phyloP scores from a whole-genome alignment of 2,797 vertebrate species.

The Hafferia zeledoni region DNA sequence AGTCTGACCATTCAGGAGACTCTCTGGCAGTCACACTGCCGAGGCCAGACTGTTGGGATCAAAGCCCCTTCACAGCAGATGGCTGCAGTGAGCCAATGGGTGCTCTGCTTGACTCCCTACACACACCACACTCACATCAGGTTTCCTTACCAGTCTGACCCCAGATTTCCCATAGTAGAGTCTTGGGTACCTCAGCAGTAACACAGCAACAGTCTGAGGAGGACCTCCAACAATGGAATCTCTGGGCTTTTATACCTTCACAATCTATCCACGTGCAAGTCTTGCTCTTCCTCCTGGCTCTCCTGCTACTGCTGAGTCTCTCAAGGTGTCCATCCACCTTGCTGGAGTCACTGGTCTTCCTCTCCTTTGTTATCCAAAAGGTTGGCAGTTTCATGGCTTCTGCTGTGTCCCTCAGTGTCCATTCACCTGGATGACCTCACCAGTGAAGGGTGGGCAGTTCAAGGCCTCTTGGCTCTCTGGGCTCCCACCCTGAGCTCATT shows the following conservation, averaged over 20 bases:
- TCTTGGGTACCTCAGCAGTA: neutral
- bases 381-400: neutral
- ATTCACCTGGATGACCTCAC: neutral
- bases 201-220: neutral
- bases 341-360: neutral
- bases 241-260: neutral
- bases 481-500: neutral
- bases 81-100: neutral
- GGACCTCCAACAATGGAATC: neutral
- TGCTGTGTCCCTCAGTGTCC: neutral
- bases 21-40: neutral
- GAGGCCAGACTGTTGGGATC: neutral
- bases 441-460: fast-evolving
- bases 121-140: neutral
- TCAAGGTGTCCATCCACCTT: neutral
- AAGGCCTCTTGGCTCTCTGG: neutral
- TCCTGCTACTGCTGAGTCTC: neutral
- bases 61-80: fast-evolving
- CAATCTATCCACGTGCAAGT: neutral
- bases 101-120: neutral
- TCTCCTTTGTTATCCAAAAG: neutral
- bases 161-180: neutral
- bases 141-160: neutral
- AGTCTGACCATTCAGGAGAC: neutral
- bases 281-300: neutral